Conservation (phyloP, 1,140 invertebrate species). For the Drosophila lacertosa region DNA sequence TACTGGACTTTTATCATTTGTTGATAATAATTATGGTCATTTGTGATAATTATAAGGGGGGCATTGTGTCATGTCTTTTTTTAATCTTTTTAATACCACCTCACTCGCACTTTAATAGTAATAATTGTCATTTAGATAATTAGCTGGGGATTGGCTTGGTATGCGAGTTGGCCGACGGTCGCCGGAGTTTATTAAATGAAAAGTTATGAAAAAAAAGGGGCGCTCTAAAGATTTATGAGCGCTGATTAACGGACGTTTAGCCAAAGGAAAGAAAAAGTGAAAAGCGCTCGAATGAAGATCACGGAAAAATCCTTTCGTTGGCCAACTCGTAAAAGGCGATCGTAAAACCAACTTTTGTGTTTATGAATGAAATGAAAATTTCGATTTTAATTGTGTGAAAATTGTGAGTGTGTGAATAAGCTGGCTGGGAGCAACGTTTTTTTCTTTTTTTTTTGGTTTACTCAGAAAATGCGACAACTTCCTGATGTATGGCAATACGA, state of each 20-base stretch:
- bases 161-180: constrained; percentile 60
- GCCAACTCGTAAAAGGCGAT: constrained; percentile 21
- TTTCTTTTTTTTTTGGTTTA: constrained; percentile 25
- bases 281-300: constrained; percentile 46
- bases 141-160: constrained; percentile 61
- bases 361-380: constrained; percentile 62
- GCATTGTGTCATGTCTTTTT: constrained; percentile 68
- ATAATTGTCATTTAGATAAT: constrained; percentile 82
- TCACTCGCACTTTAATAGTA: constrained; percentile 59
- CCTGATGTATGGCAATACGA: constrained; percentile 64
- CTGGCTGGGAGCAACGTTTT: constrained; percentile 2
- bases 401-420: constrained; percentile 24
- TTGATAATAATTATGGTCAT: constrained; percentile 83
- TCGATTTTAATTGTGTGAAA: constrained; percentile 71
- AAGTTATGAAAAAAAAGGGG: constrained; percentile 64
- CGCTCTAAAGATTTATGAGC: constrained; percentile 52
- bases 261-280: constrained; percentile 54
- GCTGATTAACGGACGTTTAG: constrained; percentile 56
- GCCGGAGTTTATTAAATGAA: constrained; percentile 77
- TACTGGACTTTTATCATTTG: constrained; percentile 51
- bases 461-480: constrained; percentile 54
- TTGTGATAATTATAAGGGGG: constrained; percentile 73
- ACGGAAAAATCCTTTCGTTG: constrained; percentile 13
- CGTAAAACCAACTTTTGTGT: constrained; percentile 61
- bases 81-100: constrained; percentile 25